phyloP scores from a whole-genome alignment of 2,888 invertebrate genomes.

The Euplexia lucipara region DNA sequence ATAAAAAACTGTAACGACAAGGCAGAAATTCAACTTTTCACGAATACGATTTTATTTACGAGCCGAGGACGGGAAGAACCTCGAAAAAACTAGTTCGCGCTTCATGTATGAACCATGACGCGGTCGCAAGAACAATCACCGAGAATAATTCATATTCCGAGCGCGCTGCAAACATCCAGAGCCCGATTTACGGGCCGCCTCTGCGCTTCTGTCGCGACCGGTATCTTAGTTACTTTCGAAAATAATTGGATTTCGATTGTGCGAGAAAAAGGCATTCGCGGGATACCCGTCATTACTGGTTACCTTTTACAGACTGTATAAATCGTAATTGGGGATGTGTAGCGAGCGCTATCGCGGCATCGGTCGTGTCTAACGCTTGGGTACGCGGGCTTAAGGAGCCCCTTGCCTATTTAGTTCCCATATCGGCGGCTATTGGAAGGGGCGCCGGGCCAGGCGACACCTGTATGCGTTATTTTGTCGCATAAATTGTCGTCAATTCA shows the following conservation, averaged over 20 bases:
- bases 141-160: constrained; percentile 91
- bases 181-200: constrained; percentile 85
- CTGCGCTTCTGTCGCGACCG: constrained; percentile 83
- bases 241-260: constrained; percentile 90
- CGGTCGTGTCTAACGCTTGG: constrained; percentile 85
- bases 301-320: constrained; percentile 87
- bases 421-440: constrained; percentile 83
- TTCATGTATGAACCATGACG: constrained; percentile 91
- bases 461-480: constrained; percentile 89
- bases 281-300: constrained; percentile 86
- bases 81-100: constrained; percentile 89
- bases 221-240: constrained; percentile 88
- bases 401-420: constrained; percentile 85
- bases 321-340: constrained; percentile 88
- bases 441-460: constrained; percentile 84
- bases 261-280: constrained; percentile 82
- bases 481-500: constrained; percentile 87
- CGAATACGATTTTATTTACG: constrained; percentile 83
- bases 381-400: constrained; percentile 80
- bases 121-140: constrained; percentile 88
- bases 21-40: constrained; percentile 80
- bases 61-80: constrained; percentile 75
- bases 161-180: constrained; percentile 88
- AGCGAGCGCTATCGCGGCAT: constrained; percentile 80
- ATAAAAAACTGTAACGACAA: constrained; percentile 72